Evolutionary conservation across 2,113 vertebrate species (phyloP).

Genomic region (Myodes glareolus): DNA sequence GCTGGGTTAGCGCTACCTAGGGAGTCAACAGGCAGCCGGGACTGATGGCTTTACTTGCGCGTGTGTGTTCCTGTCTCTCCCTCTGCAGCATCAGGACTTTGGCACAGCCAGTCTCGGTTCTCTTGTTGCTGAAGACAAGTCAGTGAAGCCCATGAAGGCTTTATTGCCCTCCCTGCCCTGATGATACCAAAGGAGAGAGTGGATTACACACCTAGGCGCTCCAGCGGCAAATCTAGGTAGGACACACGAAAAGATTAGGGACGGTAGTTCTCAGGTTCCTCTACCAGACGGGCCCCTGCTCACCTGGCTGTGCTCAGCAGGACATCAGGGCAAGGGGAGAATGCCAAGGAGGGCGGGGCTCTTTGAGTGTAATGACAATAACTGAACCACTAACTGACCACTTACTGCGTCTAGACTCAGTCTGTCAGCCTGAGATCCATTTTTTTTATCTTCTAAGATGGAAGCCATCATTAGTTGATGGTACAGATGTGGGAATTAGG

Average conservation of each 20-base stretch:
- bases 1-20: background rate
- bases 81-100: background rate
- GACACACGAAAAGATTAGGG: background rate
- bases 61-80: background rate
- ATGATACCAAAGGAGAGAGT: background rate
- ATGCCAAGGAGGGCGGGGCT: background rate
- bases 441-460: constrained; percentile 1
- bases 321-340: background rate
- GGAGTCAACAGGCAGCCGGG: background rate
- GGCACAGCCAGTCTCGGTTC: background rate
- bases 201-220: background rate
- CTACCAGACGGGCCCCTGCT: background rate
- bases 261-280: background rate
- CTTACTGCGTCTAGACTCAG: background rate
- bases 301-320: background rate
- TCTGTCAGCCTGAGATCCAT: background rate
- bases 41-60: background rate
- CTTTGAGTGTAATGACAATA: background rate
- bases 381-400: background rate
- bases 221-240: background rate
- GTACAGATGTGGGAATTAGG: background rate
- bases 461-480: background rate
- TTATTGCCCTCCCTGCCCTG: background rate
- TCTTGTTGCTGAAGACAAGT: background rate
- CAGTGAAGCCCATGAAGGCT: background rate